Percentiles rank a stretch among this genome's conserved stretches.
phyloP scores from a whole-genome alignment of 1,140 invertebrate species.

The Pinna nobilis region DNA sequence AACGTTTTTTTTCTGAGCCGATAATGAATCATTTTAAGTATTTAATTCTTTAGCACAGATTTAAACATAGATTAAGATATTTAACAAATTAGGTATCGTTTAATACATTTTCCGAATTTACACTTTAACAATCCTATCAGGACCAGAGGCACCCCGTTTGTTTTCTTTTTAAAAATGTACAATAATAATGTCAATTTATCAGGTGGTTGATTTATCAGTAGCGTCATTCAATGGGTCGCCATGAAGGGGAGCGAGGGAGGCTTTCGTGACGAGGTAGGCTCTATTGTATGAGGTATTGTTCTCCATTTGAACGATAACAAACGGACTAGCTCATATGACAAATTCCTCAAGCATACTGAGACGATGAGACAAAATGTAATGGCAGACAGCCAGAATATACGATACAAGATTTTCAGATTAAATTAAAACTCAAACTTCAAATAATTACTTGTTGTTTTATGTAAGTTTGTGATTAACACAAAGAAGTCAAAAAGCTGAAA shows the following conservation, averaged over 20 bases:
- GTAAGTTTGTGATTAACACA: neutral
- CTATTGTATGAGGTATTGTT: conserved; percentile 32
- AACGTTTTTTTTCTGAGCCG: no score
- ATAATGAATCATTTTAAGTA: no score
- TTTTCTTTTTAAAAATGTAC: conserved; percentile 28
- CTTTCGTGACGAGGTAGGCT: conserved; percentile 31
- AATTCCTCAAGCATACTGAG: conserved; percentile 22
- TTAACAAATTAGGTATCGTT: no score
- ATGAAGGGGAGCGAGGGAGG: conserved; percentile 8
- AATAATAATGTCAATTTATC: conserved; percentile 30
- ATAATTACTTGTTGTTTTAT: conserved; percentile 17
- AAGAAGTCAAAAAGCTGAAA: conserved; percentile 38
- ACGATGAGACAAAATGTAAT: conserved; percentile 25
- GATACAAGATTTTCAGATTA: conserved; percentile 15
- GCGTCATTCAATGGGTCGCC: conserved; percentile 22
- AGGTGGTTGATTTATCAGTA: conserved; percentile 30
- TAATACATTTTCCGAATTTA: no score
- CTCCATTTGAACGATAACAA: conserved; percentile 14
- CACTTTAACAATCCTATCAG: neutral
- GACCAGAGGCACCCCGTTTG: conserved; percentile 33
- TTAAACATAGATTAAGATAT: no score
- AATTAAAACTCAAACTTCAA: neutral
- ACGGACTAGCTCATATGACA: conserved; percentile 10
- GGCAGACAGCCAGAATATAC: conserved; percentile 31
- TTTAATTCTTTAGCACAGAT: no score